Percentiles rank a stretch among this genome's conserved stretches.
Evolutionary conservation across 2,113 vertebrate genomes (phyloP).

Genomic region (Tamias sibiricus): DNA sequence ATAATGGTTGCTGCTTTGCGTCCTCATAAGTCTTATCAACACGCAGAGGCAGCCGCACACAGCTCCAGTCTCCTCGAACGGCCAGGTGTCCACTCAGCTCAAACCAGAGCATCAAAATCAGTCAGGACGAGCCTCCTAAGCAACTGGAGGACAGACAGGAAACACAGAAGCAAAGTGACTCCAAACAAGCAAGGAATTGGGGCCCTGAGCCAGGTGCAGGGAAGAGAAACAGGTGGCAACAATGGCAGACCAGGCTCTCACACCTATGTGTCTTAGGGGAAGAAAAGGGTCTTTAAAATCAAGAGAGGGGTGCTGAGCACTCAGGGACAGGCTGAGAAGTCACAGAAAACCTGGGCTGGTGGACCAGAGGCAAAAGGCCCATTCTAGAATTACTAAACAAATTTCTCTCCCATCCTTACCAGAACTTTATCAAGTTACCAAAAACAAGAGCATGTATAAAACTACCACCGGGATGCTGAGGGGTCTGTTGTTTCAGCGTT

Average conservation of each 20-base stretch:
- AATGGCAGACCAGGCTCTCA: background rate
- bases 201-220: background rate
- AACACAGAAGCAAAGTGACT: background rate
- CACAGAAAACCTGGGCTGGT: background rate
- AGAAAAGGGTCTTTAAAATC: background rate
- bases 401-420: constrained; percentile 47
- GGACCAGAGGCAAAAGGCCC: background rate
- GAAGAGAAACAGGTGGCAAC: background rate
- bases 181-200: background rate
- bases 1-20: background rate
- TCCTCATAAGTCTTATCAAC: background rate
- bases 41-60: background rate
- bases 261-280: background rate
- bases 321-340: background rate
- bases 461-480: background rate
- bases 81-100: background rate
- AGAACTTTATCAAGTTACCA: constrained; percentile 50
- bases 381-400: constrained; percentile 37
- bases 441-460: constrained; percentile 1
- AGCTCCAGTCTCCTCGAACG: background rate
- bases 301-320: background rate
- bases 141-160: background rate
- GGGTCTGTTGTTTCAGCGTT: background rate
- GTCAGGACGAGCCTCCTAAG: background rate
- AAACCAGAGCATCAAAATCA: background rate